Evolutionary conservation across 2,113 vertebrate genomes (phyloP).

Genomic region (Bufo gargarizans): DNA sequence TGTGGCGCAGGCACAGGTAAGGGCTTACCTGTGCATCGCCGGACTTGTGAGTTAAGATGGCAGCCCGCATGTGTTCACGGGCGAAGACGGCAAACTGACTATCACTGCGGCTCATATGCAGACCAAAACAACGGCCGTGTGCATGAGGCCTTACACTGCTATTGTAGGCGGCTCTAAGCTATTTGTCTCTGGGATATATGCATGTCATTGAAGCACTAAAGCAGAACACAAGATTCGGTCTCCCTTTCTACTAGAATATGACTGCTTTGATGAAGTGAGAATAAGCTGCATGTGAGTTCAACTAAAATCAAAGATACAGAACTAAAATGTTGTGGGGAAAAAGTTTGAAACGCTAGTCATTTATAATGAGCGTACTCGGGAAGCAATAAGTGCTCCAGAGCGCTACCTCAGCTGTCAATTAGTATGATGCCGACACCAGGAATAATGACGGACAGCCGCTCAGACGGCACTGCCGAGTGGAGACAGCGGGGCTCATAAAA

Average conservation of each 20-base stretch:
- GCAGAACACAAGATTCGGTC: neutral
- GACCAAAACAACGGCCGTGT: no score
- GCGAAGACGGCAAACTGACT: no score
- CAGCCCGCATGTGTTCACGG: no score
- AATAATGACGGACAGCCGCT: conserved; percentile 11
- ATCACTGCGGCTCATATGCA: no score
- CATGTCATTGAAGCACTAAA: neutral
- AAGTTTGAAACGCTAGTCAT: neutral
- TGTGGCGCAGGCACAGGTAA: no score
- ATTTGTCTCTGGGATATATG: neutral
- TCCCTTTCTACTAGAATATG: neutral
- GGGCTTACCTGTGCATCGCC: no score
- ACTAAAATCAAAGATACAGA: neutral
- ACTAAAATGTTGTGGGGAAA: neutral
- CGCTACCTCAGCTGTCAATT: conserved; percentile 25
- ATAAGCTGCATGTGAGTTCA: neutral
- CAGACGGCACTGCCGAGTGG: neutral
- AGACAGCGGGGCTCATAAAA: neutral
- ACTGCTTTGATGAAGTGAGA: neutral
- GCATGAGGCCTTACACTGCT: no score
- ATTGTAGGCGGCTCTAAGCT: neutral
- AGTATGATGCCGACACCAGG: neutral
- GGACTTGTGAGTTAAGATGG: no score
- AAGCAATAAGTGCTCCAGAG: neutral
- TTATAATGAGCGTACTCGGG: neutral